Conservation (phyloP, 2,797 vertebrate genomes). For the Myotis myotis region DNA sequence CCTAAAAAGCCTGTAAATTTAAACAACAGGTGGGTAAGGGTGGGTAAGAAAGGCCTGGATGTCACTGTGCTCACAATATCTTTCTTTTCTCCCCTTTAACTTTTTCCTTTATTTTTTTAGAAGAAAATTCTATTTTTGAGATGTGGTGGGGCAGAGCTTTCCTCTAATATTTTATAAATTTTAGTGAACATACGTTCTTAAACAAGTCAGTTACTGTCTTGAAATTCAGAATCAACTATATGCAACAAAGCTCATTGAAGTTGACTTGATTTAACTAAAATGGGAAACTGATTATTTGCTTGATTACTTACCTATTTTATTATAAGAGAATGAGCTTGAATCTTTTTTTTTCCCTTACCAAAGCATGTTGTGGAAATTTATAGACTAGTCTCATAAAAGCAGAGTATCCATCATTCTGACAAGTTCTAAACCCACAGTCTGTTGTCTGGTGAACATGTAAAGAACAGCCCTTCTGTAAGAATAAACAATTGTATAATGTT, state of each 20-base stretch:
- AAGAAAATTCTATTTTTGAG: background rate
- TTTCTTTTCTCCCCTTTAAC: background rate
- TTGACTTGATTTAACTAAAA: background rate
- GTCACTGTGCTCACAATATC: background rate
- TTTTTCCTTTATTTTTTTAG: background rate
- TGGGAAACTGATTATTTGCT: slow-evolving; percentile 34
- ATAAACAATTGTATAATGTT: slow-evolving; percentile 38
- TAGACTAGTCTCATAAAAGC: slow-evolving; percentile 25
- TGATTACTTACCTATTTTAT: slow-evolving; percentile 33
- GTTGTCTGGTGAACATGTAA: slow-evolving; percentile 14
- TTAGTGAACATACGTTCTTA: background rate
- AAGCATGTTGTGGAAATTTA: slow-evolving; percentile 37
- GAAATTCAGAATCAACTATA: background rate
- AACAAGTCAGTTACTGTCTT: background rate
- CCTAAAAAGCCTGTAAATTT: background rate
- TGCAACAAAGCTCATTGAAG: background rate
- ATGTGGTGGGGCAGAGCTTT: background rate
- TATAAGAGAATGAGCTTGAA: background rate
- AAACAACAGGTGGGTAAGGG: background rate
- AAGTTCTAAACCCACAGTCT: slow-evolving; percentile 26
- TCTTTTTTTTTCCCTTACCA: background rate
- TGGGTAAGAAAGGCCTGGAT: background rate
- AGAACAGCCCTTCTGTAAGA: slow-evolving; percentile 11
- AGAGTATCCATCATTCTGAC: slow-evolving; percentile 28
- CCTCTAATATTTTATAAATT: background rate